phyloP scores from a whole-genome alignment of 2,888 invertebrate species.

The Hyles lineata region DNA sequence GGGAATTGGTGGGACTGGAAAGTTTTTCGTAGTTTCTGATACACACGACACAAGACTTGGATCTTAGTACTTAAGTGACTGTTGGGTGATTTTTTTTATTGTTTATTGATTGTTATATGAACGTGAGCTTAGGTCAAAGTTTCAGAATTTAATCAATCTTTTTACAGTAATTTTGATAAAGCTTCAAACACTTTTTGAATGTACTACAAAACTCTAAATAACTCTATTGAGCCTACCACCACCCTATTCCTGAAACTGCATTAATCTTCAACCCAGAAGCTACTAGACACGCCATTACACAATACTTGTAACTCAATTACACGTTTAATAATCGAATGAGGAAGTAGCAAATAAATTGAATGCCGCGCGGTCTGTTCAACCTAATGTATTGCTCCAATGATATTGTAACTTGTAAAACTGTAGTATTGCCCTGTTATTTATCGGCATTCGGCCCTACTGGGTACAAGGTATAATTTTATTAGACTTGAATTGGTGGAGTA shows the following conservation, averaged over 20 bases:
- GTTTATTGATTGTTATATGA: too few species aligned
- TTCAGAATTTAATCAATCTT: too few species aligned
- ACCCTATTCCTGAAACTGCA: neutral
- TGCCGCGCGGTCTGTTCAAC: slow-evolving; percentile 4
- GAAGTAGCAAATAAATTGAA: slow-evolving; percentile 18
- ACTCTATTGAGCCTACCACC: neutral
- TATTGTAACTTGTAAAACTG: slow-evolving; percentile 20
- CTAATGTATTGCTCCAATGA: slow-evolving; percentile 19
- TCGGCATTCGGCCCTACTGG: slow-evolving; percentile 11
- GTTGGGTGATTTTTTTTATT: too few species aligned
- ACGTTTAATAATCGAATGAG: slow-evolving; percentile 15
- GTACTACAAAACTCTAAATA: too few species aligned
- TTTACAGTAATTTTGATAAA: too few species aligned
- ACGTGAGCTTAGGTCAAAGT: too few species aligned
- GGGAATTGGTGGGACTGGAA: too few species aligned
- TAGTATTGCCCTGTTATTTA: slow-evolving; percentile 6
- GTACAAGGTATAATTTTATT: slow-evolving; percentile 22
- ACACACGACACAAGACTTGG: too few species aligned
- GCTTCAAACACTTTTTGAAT: too few species aligned
- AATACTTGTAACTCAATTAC: slow-evolving; percentile 16
- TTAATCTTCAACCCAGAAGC: neutral
- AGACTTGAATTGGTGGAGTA: neutral
- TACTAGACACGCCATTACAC: neutral
- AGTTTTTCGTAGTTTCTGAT: too few species aligned
- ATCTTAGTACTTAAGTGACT: too few species aligned